These are phyloP conservation scores for Drosophila infuscata DNA, from an alignment of 2,888 invertebrate genomes.

Conservation along the genomic window DNA sequence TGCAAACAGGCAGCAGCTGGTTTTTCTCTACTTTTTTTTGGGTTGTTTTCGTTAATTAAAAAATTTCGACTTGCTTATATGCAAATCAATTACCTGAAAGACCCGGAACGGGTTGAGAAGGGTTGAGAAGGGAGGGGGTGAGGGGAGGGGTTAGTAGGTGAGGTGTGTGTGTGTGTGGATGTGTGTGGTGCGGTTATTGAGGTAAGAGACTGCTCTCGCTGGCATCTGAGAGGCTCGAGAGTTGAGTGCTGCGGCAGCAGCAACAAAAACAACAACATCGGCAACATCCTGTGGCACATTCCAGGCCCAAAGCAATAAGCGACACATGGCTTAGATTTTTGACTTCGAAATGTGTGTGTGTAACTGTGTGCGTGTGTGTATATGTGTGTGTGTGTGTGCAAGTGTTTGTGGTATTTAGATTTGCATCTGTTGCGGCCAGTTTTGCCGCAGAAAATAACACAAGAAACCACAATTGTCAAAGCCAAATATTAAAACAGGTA, in stretches of 20 bases:
- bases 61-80: slow-evolving; percentile 69
- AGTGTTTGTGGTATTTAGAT: slow-evolving; percentile 17
- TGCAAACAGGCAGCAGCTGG: slow-evolving; percentile 29
- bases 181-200: slow-evolving; percentile 5
- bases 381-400: neutral
- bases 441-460: slow-evolving; percentile 1
- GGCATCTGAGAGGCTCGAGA: slow-evolving; percentile 9
- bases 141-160: too few relatives aligned
- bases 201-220: slow-evolving; percentile 11
- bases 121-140: neutral
- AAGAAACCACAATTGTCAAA: neutral
- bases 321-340: slow-evolving; percentile 10
- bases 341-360: slow-evolving; percentile 12
- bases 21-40: slow-evolving; percentile 17
- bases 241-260: slow-evolving; percentile 2
- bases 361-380: neutral
- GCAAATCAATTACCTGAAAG: slow-evolving; percentile 73
- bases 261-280: slow-evolving; percentile 4
- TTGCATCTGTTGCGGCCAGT: slow-evolving; percentile 26
- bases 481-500: neutral
- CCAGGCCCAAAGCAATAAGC: slow-evolving; percentile 36
- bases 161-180: neutral
- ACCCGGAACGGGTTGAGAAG: neutral
- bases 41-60: slow-evolving; percentile 71
- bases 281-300: slow-evolving; percentile 15